These are phyloP conservation scores for Brotula barbata DNA, from an alignment of 2,797 vertebrate genomes.

Conservation along the genomic window DNA sequence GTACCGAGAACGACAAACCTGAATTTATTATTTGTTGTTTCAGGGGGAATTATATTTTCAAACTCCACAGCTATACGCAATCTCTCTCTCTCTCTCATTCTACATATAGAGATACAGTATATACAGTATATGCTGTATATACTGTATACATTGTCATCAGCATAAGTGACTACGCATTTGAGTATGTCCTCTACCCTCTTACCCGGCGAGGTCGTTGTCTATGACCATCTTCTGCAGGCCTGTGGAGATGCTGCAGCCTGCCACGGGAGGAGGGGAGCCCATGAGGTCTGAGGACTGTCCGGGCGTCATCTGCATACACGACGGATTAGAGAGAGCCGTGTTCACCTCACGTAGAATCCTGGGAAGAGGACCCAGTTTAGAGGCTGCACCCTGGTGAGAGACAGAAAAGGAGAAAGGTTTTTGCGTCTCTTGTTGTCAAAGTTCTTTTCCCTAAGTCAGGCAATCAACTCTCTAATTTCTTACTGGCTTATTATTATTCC, in stretches of 20 bases:
- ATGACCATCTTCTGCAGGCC: slow-evolving; percentile 98
- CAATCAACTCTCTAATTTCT: slow-evolving; percentile 40
- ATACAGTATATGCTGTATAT: no score
- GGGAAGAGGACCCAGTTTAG: slow-evolving; percentile 93
- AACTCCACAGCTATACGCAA: no score
- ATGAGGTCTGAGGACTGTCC: slow-evolving; percentile 77
- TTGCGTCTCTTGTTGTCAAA: slow-evolving; percentile 2
- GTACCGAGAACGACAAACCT: no score
- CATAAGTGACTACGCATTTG: no score
- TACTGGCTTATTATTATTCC: slow-evolving; percentile 15
- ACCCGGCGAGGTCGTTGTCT: slow-evolving; percentile 95
- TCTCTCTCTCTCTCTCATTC: no score
- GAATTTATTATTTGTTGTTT: no score
- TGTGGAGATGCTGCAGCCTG: slow-evolving; percentile 87
- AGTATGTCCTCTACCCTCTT: slow-evolving; percentile 52
- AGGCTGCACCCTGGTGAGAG: slow-evolving; percentile 79
- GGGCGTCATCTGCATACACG: slow-evolving; percentile 78
- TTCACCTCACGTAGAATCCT: slow-evolving; percentile 94
- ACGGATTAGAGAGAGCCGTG: slow-evolving; percentile 87
- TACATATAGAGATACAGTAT: no score
- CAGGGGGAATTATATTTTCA: no score
- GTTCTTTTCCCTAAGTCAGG: slow-evolving; percentile 20
- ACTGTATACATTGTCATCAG: no score
- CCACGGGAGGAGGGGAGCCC: slow-evolving; percentile 82
- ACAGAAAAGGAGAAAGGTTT: neutral